Conservation (phyloP, 2,113 vertebrate genomes). For the Bucco capensis region DNA sequence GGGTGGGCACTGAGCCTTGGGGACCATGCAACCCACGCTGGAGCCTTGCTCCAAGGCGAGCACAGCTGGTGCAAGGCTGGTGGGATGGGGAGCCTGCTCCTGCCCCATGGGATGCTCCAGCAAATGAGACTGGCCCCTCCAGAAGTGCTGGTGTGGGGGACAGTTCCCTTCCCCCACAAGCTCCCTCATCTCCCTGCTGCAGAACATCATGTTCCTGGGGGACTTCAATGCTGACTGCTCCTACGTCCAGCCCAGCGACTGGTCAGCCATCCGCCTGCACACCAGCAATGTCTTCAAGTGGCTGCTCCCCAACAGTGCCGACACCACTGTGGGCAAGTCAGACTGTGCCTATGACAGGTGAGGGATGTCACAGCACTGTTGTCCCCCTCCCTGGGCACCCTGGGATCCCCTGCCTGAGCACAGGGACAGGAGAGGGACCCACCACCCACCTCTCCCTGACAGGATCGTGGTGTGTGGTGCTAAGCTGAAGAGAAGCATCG, state of each 20-base stretch:
- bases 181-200: background rate
- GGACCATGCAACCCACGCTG: accelerated
- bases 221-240: conserved; percentile 88
- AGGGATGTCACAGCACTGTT: accelerated
- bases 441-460: accelerated
- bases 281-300: conserved; percentile 84
- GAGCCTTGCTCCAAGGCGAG: accelerated
- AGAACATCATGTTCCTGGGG: conserved; percentile 89
- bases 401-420: accelerated
- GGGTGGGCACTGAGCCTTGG: background rate
- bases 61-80: accelerated
- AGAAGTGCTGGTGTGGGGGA: background rate
- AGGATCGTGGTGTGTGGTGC: conserved; percentile 84
- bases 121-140: background rate
- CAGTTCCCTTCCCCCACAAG: accelerated
- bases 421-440: background rate
- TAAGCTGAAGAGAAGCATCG: conserved; percentile 75
- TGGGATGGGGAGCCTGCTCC: background rate
- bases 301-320: conserved; percentile 77
- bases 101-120: accelerated
- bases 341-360: conserved; percentile 89
- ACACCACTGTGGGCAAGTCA: conserved; percentile 83
- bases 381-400: background rate
- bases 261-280: conserved; percentile 81
- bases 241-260: conserved; percentile 76